Evolutionary conservation across 2,797 vertebrate genomes (phyloP).

Genomic region (Phoebastria nigripes): DNA sequence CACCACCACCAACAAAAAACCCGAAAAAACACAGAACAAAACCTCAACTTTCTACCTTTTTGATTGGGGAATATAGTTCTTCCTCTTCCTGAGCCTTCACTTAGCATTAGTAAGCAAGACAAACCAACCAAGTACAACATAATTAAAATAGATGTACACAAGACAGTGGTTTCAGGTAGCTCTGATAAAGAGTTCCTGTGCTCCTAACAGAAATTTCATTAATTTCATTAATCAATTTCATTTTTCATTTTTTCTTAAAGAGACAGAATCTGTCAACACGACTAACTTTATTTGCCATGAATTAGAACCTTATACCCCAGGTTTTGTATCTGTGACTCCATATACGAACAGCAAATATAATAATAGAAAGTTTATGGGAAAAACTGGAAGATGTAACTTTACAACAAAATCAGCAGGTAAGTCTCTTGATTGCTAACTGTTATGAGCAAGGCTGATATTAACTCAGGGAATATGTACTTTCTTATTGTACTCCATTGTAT

Average conservation of each 20-base stretch:
- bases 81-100: background rate
- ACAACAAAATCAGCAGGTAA: background rate
- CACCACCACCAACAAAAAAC: too few species aligned
- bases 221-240: background rate
- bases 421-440: background rate
- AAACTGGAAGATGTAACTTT: accelerated
- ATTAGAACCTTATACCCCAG: accelerated
- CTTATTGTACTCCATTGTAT: background rate
- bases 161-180: background rate
- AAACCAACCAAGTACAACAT: background rate
- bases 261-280: accelerated
- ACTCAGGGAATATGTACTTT: background rate
- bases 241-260: accelerated
- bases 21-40: background rate
- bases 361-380: accelerated
- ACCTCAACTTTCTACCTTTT: background rate
- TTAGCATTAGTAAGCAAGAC: background rate
- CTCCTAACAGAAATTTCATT: background rate
- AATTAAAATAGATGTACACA: background rate
- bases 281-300: accelerated
- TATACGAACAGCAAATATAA: accelerated
- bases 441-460: background rate
- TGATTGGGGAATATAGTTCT: background rate
- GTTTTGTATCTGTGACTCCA: background rate
- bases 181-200: background rate